Evolutionary conservation across 2,888 invertebrate genomes (phyloP).

Genomic region (Copidosoma aretas): DNA sequence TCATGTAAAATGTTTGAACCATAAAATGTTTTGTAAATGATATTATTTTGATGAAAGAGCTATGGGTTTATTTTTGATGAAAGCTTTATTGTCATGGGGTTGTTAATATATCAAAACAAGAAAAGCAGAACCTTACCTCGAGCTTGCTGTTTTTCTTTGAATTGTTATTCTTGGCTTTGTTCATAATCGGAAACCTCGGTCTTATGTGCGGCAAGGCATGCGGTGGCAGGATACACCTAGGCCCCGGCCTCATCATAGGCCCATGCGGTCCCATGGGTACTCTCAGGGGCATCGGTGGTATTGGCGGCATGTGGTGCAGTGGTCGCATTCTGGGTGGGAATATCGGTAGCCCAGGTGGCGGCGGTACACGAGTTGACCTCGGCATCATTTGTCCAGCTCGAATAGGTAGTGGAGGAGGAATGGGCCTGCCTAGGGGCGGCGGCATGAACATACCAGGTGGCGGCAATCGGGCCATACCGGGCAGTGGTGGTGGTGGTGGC

Average conservation of each 20-base stretch:
- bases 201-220: constrained; percentile 53
- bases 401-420: constrained; percentile 40
- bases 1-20: no score
- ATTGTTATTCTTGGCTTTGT: constrained; percentile 51
- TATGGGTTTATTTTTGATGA: no score
- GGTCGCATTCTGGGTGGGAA: constrained; percentile 5
- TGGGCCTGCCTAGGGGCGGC: constrained; percentile 45
- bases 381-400: no score
- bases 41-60: no score
- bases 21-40: no score
- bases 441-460: constrained; percentile 44
- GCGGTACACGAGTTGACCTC: constrained; percentile 1
- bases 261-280: constrained; percentile 45
- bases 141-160: constrained; percentile 55
- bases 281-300: constrained; percentile 43
- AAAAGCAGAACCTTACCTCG: constrained; percentile 50
- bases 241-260: constrained; percentile 45
- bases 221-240: constrained; percentile 49
- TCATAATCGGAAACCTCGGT: constrained; percentile 50
- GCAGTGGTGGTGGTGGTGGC: constrained; percentile 41
- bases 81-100: no score
- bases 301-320: constrained; percentile 22
- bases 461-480: constrained; percentile 28
- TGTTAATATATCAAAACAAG: no score
- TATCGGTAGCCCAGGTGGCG: neutral